phyloP scores from a whole-genome alignment of 2,797 vertebrate species.

The Melopsittacus undulatus region DNA sequence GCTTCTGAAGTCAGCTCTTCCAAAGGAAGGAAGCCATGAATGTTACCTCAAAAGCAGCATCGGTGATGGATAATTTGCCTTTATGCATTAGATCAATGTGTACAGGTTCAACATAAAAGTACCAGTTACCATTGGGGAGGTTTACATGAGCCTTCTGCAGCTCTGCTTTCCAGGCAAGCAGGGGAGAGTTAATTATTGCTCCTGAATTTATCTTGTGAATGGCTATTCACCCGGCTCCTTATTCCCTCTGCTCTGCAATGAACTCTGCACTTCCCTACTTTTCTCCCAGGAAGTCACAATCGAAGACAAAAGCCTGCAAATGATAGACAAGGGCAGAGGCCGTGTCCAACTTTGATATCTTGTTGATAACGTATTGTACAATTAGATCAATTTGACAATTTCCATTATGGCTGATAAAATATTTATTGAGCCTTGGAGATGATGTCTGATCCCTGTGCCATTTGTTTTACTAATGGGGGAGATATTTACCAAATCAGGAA shows the following conservation, averaged over 20 bases:
- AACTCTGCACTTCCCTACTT: slow-evolving; percentile 15
- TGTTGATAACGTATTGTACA: slow-evolving; percentile 94
- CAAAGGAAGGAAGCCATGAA: neutral
- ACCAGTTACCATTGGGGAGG: slow-evolving; percentile 24
- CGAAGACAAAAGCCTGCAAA: slow-evolving; percentile 64
- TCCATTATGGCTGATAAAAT: slow-evolving; percentile 99
- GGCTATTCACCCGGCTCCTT: neutral
- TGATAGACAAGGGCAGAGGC: slow-evolving; percentile 79
- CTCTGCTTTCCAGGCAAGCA: slow-evolving; percentile 18
- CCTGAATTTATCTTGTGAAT: slow-evolving; percentile 65
- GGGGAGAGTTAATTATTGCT: slow-evolving; percentile 56
- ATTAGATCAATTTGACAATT: slow-evolving; percentile 98
- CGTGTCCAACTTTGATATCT: slow-evolving; percentile 83
- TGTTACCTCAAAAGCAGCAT: slow-evolving; percentile 8
- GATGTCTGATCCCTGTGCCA: slow-evolving; percentile 88
- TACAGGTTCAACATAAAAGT: slow-evolving; percentile 33
- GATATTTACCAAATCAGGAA: slow-evolving; percentile 84
- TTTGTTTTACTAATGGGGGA: slow-evolving; percentile 93
- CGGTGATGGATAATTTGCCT: slow-evolving; percentile 18
- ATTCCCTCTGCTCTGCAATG: slow-evolving; percentile 22
- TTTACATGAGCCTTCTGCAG: slow-evolving; percentile 51
- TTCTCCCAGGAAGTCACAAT: slow-evolving; percentile 47
- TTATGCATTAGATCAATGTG: neutral
- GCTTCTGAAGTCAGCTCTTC: neutral
- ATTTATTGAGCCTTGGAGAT: slow-evolving; percentile 96